phyloP scores from a whole-genome alignment of 2,797 vertebrate species.

The Phalanger gymnotis region DNA sequence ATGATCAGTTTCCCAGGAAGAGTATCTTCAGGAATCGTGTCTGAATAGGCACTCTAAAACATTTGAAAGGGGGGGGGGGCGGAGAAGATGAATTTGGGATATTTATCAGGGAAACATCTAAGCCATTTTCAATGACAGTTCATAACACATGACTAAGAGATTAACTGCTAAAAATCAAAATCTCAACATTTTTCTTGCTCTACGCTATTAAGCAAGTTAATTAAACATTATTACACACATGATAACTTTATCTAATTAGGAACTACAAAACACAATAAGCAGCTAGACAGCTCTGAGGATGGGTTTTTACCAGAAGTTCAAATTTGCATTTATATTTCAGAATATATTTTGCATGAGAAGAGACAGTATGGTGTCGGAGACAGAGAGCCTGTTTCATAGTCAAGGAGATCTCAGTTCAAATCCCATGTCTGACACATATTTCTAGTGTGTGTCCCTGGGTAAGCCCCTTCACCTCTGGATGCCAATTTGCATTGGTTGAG shows the following conservation, averaged over 20 bases:
- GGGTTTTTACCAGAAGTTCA: background rate
- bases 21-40: conserved; percentile 93
- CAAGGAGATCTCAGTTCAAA: background rate
- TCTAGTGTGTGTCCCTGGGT: background rate
- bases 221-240: background rate
- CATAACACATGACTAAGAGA: background rate
- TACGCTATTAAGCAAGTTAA: conserved; percentile 2
- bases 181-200: conserved; percentile 11
- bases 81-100: conserved; percentile 23
- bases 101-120: conserved; percentile 12
- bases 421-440: background rate
- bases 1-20: conserved; percentile 92
- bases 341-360: background rate
- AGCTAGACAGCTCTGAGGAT: background rate
- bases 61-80: conserved; percentile 60
- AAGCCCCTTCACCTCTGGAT: background rate
- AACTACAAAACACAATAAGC: background rate
- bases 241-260: background rate
- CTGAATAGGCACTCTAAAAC: conserved; percentile 91
- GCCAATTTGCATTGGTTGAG: background rate
- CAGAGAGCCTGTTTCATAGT: background rate
- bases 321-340: background rate
- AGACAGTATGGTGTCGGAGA: background rate
- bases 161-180: background rate
- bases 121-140: background rate